These are phyloP conservation scores for Thera obeliscata DNA, from an alignment of 2,888 invertebrate species.

Conservation along the genomic window DNA sequence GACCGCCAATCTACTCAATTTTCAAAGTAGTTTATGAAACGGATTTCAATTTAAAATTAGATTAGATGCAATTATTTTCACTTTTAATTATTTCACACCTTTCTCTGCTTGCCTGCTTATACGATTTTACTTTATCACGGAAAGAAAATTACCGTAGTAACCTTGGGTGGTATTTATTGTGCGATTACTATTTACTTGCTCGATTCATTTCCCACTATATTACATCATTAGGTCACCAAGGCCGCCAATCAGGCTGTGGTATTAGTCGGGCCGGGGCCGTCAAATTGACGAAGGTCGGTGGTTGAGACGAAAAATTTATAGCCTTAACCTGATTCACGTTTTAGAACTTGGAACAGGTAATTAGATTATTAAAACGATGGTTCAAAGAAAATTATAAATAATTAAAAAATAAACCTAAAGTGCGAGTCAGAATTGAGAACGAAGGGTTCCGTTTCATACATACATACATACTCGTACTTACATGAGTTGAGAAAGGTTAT, in stretches of 20 bases:
- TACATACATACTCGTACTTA: too few relatives aligned
- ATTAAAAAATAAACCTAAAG: too few relatives aligned
- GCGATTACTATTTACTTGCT: slow-evolving; percentile 42
- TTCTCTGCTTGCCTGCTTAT: neutral
- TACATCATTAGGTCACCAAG: slow-evolving; percentile 35
- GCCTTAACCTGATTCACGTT: slow-evolving; percentile 12
- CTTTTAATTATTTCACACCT: neutral
- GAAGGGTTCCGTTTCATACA: too few relatives aligned
- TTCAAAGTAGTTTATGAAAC: slow-evolving; percentile 1
- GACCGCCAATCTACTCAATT: slow-evolving; percentile 2
- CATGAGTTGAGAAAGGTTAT: too few relatives aligned
- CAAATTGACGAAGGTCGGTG: slow-evolving; percentile 17
- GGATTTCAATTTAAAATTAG: slow-evolving; percentile 7
- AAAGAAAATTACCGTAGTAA: slow-evolving; percentile 50
- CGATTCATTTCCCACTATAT: slow-evolving; percentile 49
- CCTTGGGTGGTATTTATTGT: slow-evolving; percentile 50
- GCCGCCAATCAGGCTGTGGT: slow-evolving; percentile 36
- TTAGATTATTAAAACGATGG: neutral
- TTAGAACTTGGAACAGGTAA: slow-evolving; percentile 3
- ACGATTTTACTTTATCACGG: slow-evolving; percentile 30
- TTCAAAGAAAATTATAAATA: too few relatives aligned
- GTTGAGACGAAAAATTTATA: slow-evolving; percentile 14
- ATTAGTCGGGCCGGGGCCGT: slow-evolving; percentile 18
- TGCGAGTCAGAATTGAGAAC: too few relatives aligned
- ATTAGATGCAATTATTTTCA: neutral